These are phyloP conservation scores for Sylvicola fuscatus DNA, from an alignment of 2,888 invertebrate species.

Conservation along the genomic window DNA sequence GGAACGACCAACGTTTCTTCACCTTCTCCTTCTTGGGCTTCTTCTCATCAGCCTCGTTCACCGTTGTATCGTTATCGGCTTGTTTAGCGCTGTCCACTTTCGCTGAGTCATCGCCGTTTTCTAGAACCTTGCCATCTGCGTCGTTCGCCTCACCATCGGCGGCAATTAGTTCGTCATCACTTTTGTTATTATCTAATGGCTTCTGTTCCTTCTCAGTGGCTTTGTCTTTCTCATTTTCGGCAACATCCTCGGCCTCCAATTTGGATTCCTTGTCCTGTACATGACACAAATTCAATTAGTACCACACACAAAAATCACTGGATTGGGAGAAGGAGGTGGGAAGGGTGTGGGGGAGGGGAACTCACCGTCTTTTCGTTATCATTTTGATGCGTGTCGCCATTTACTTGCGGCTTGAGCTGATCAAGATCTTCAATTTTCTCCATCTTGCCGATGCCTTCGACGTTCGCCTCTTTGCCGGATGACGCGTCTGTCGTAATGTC, in stretches of 20 bases:
- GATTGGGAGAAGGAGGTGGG: no score
- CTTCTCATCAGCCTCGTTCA: constrained; percentile 20
- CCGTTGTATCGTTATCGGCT: constrained; percentile 18
- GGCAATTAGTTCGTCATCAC: constrained; percentile 6
- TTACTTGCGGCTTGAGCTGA: constrained; percentile 49
- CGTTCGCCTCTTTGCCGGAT: constrained; percentile 32
- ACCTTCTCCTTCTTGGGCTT: constrained; percentile 48
- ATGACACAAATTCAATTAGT: constrained; percentile 2
- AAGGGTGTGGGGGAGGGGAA: no score
- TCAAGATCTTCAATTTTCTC: constrained; percentile 60
- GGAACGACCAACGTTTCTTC: constrained; percentile 80
- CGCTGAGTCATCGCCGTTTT: constrained; percentile 30
- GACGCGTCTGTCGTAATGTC: constrained; percentile 55
- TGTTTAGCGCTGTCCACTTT: constrained; percentile 21
- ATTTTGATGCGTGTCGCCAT: constrained; percentile 45
- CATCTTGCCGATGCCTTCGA: constrained; percentile 44
- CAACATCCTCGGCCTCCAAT: constrained; percentile 28
- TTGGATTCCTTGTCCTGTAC: constrained; percentile 38
- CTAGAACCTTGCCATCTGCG: constrained; percentile 18
- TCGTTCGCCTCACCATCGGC: constrained; percentile 8
- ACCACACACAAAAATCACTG: constrained; percentile 4
- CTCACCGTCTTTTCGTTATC: constrained; percentile 37
- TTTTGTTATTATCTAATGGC: constrained; percentile 4
- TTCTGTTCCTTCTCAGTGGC: constrained; percentile 38
- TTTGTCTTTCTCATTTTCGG: constrained; percentile 46